A percentile compares a stretch with the other conserved stretches of the same genome.
Evolutionary conservation across 2,888 invertebrate genomes (phyloP).

Genomic region (Rhamphomyia laevipes): DNA sequence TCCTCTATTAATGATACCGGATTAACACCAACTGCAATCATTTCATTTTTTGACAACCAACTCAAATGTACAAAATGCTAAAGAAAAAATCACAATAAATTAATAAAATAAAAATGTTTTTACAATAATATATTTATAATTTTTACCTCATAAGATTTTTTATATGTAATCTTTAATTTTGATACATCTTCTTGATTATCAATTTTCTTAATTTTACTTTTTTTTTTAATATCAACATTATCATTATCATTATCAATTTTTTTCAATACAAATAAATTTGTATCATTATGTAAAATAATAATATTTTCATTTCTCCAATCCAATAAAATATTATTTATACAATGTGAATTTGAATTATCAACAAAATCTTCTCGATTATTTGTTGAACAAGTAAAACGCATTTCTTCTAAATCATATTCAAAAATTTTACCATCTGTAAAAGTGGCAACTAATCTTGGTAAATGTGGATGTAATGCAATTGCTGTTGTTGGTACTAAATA

Average conservation of each 20-base stretch:
- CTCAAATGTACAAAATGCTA: constrained; percentile 66
- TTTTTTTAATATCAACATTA: constrained; percentile 44
- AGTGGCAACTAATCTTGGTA: constrained; percentile 50
- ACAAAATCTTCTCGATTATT: constrained; percentile 26
- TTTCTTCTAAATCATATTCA: constrained; percentile 57
- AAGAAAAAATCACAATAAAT: constrained; percentile 9
- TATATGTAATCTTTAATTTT: not conserved
- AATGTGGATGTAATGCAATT: constrained; percentile 49
- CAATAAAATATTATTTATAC: constrained; percentile 47
- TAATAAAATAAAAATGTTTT: too few relatives aligned
- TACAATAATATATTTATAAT: constrained; percentile 24
- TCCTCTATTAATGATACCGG: constrained; percentile 56
- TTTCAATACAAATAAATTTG: constrained; percentile 39
- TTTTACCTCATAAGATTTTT: constrained; percentile 23
- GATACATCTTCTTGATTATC: constrained; percentile 5
- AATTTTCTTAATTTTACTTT: constrained; percentile 16
- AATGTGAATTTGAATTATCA: constrained; percentile 36
- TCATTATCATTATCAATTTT: constrained; percentile 13
- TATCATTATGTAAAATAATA: constrained; percentile 62
- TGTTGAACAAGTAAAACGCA: constrained; percentile 53
- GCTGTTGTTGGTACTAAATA: constrained; percentile 61
- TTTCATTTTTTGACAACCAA: constrained; percentile 54
- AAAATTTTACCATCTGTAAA: constrained; percentile 74
- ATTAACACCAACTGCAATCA: constrained; percentile 65
- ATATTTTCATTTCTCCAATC: constrained; percentile 51